These are phyloP conservation scores for Mus musculus DNA, from an alignment of 2,113 vertebrate species.

Conservation along the genomic window GRCm39 chr5:50072001-50072500, in stretches of 20 bases:
- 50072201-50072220: neutral
- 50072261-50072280: neutral
- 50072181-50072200: neutral
- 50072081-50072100: neutral
- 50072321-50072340: neutral
- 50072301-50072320: neutral
- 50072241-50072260: neutral
- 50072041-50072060: neutral
- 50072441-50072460: constrained; percentile 24
- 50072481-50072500: neutral
- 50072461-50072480: neutral
- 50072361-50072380: neutral
- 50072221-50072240: neutral
- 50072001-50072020: neutral
- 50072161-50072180: neutral
- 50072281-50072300: neutral
- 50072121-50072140: neutral
- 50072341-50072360: neutral
- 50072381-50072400: neutral
- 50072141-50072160: neutral
- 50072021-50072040: neutral
- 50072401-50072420: neutral
- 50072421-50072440: neutral
- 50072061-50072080: neutral
- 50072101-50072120: neutral